Evolutionary conservation across 2,888 invertebrate species (phyloP), one percentile per base, ranked within the genome.

Genomic region (Hyposoter didymator): DNA sequence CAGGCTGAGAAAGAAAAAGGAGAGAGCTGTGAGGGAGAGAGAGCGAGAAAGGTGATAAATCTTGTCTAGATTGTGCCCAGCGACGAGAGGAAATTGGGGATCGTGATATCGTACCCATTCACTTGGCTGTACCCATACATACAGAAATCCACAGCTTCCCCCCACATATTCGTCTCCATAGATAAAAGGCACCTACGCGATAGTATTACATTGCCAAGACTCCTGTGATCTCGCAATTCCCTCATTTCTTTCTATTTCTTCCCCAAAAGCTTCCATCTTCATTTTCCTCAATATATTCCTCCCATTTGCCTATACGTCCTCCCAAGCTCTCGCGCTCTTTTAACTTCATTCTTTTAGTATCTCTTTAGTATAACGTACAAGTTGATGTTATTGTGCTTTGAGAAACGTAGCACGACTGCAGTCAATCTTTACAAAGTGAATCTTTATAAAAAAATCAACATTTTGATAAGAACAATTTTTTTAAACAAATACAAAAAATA

Each of bases 61-160:
- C 85, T 87, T 76, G 78, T 81, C 85, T 76, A 85, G 84, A 87
- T 87, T 86, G 87, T 84, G 64, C 75, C 62, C 74, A 64, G 43
- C 84, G 83, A 87, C 78, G 78, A 87, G 86, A 85, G 85, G 87
- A 87, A 88, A 88, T 87, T 88, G 88, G 84, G 87, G 83, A 86
- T 86, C 85, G 84, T 85, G 88, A 88, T 87, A 87, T 83, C 81
- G 79, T 66, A 79, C 78, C 76, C 78, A 87, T 87, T 80, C 67
- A 84, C 85, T 79, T 66, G 52, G 72, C 43, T 74, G 45, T 59
- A 59, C 59, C 10, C 39, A 17, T 17, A 55, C 22, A 59, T 22
- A 22, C 22, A 10, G 10, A 55, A 12, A 22, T 12, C 12, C 12
- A 28, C 12, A 55, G 4, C 28, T 14, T 10, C 0, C 10, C 39